phyloP scores from a whole-genome alignment of 1,140 invertebrate genomes.

The Pemphigus obesinymphae region DNA sequence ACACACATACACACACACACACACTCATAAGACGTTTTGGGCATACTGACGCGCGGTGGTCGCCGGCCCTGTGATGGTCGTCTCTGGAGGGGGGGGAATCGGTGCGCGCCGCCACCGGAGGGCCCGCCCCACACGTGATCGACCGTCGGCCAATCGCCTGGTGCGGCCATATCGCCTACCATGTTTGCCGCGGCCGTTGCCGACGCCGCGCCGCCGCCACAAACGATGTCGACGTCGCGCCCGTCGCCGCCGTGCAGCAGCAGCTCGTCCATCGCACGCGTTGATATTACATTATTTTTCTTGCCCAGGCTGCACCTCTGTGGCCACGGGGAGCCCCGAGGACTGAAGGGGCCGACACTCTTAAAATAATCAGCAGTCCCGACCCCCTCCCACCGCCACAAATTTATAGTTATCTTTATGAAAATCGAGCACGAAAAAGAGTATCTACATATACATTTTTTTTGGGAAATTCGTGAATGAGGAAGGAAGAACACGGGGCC shows the following conservation, averaged over 20 bases:
- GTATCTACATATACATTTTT: no score
- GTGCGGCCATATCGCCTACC: constrained; percentile 47
- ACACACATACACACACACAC: background rate
- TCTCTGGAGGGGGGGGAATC: background rate
- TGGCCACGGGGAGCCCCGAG: no score
- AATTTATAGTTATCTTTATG: no score
- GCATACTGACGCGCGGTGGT: constrained; percentile 39
- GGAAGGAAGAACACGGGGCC: no score
- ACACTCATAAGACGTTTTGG: constrained; percentile 15
- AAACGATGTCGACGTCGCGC: no score
- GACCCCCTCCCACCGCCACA: no score
- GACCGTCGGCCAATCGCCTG: constrained; percentile 55
- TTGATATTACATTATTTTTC: no score
- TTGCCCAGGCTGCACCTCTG: no score
- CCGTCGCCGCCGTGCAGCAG: background rate
- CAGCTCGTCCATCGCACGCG: background rate
- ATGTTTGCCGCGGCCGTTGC: constrained; percentile 10
- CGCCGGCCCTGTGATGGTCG: constrained; percentile 48
- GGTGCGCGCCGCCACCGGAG: constrained; percentile 45
- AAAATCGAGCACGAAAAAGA: no score
- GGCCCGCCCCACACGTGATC: constrained; percentile 60
- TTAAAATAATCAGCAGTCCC: no score
- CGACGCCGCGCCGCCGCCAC: background rate
- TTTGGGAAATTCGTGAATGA: no score
- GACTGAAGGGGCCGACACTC: no score